Conservation (phyloP, 2,888 invertebrate genomes). For the Athetis lepigone region DNA sequence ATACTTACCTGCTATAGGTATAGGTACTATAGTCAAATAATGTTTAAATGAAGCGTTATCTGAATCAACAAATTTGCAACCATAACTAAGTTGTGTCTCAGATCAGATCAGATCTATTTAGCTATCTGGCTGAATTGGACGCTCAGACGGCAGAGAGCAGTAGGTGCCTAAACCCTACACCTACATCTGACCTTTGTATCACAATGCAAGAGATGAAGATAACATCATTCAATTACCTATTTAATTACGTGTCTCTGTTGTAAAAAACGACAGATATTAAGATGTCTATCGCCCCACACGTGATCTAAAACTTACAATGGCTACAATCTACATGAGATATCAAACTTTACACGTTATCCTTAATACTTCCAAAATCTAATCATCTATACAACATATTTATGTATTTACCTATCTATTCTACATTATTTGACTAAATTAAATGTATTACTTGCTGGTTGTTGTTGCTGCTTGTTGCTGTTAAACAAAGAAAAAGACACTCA, state of each 20-base stretch:
- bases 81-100: background rate
- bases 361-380: too few relatives aligned
- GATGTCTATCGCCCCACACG: too few relatives aligned
- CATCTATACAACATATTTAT: too few relatives aligned
- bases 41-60: background rate
- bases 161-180: background rate
- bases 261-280: constrained; percentile 1
- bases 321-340: too few relatives aligned
- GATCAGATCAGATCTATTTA: constrained; percentile 7
- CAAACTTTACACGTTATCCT: too few relatives aligned
- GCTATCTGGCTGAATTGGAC: constrained; percentile 5
- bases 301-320: too few relatives aligned
- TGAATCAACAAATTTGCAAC: background rate
- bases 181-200: constrained; percentile 4
- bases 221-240: constrained; percentile 18
- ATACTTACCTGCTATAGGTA: too few relatives aligned
- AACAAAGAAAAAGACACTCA: too few relatives aligned
- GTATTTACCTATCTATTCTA: background rate
- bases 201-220: constrained; percentile 5
- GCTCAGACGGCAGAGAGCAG: background rate
- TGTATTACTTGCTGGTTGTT: too few relatives aligned
- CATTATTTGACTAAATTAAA: background rate
- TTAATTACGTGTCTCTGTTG: background rate
- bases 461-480: too few relatives aligned
- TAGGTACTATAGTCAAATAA: too few relatives aligned